Base-by-base conservation (phyloP, 64 coral and sea anemone species). In the Acropora yongei region DNA sequence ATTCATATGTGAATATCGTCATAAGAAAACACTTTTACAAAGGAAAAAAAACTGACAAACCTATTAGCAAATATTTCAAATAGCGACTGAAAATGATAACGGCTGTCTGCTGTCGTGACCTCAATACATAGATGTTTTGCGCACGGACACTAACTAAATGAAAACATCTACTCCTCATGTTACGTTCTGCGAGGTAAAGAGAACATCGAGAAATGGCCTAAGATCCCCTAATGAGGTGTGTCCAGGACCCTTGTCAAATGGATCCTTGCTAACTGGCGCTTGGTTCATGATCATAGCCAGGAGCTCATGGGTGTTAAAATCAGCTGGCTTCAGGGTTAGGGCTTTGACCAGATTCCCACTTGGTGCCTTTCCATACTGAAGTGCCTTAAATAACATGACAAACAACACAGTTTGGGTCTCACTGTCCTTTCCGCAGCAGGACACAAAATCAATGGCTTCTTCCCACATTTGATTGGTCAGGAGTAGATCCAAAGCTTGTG, bases 371-470 rank as follows among this genome's bases (percentile, higher is more conserved):
- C 85, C 65, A 48, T 76, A 79, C 4, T 94, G 58, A 88, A 97
- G 76, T 63, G 82, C 78, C 77, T 97, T 97, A 49, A 97, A 49
- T 78, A 97, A 82, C 69, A 97, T 94, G 45, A 89, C 88, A 41
- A 97, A 94, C 19, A 97, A 65, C 30, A 91, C 16, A 57, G 80
- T 18, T 19, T 50, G 6, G 84, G 58, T 90, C 13, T 91, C 92
- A 6, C 86, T 55, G 7, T 76, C 61, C 55, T 82, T 83, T 51
- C 84, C 58, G 88, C 76, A 86, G 9, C 78, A 79, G 10, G 44
- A 76, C 60, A 91, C 80, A 79, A 97, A 94, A 43, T 94, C 92
- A 13, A 97, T 83, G 19, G 92, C 83, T 57, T 97, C 88, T 46
- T 48, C 41, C 95, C 95, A 97, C 74, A 94, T 80, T 11, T 47